phyloP scores from a whole-genome alignment of 2,113 vertebrate genomes.

The Acinonyx jubatus region DNA sequence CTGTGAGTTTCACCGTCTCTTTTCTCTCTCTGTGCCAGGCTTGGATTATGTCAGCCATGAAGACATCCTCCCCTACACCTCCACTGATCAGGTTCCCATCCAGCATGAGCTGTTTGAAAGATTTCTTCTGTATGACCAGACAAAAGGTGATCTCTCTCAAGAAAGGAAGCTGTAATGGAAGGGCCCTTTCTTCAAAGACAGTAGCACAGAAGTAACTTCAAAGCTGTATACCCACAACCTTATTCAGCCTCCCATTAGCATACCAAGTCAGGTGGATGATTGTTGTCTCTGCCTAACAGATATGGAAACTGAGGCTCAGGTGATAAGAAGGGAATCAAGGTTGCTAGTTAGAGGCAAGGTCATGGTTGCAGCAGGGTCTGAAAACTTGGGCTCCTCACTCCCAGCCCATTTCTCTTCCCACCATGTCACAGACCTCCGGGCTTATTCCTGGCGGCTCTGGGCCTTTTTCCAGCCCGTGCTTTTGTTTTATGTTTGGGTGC shows the following conservation, averaged over 20 bases:
- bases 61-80: slow-evolving; percentile 97
- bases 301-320: neutral
- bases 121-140: slow-evolving; percentile 94
- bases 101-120: slow-evolving; percentile 98
- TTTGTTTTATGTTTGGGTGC: neutral
- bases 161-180: neutral
- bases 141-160: slow-evolving; percentile 89
- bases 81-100: slow-evolving; percentile 96
- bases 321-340: neutral
- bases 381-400: neutral
- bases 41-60: slow-evolving; percentile 99
- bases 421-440: neutral
- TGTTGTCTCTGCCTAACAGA: neutral
- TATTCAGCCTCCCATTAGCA: neutral
- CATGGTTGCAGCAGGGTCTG: neutral
- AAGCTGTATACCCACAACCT: neutral
- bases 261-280: neutral
- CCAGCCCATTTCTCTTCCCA: neutral
- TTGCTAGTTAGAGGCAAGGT: neutral
- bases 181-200: neutral
- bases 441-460: neutral
- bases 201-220: neutral
- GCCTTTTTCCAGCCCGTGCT: neutral
- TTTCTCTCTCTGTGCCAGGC: slow-evolving; percentile 84
- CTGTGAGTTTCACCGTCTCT: slow-evolving; percentile 5